phyloP scores from a whole-genome alignment of 2,113 vertebrate species.

The Pseudopipra pipra region DNA sequence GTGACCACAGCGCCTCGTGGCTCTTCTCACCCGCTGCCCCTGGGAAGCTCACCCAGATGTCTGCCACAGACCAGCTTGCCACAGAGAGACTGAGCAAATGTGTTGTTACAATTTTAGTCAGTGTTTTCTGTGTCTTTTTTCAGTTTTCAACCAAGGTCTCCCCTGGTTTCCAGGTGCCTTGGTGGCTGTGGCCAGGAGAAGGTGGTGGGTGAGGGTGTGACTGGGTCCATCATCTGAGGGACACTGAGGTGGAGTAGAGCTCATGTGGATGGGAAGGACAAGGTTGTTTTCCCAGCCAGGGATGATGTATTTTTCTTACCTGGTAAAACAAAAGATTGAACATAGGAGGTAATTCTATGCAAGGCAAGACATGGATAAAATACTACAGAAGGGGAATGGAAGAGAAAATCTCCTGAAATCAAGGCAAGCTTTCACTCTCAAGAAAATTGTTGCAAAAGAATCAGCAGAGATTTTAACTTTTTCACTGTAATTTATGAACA shows the following conservation, averaged over 20 bases:
- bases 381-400: neutral
- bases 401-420: neutral
- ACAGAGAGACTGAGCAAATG: neutral
- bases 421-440: neutral
- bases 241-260: neutral
- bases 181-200: neutral
- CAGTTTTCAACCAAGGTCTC: neutral
- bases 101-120: neutral
- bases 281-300: neutral
- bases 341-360: neutral
- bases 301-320: neutral
- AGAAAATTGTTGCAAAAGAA: neutral
- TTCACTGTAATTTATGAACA: neutral
- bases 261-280: neutral
- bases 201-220: neutral
- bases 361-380: neutral
- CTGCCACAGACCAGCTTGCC: neutral
- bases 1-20: rapidly evolving
- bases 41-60: neutral
- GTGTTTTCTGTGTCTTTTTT: neutral
- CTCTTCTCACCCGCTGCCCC: neutral
- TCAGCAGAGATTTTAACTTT: neutral
- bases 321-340: neutral
- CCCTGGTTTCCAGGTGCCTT: neutral
- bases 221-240: neutral